Percentiles rank a stretch among this genome's conserved stretches.
Evolutionary conservation across 2,888 invertebrate genomes (phyloP).

Genomic region (Eupithecia abbreviata): DNA sequence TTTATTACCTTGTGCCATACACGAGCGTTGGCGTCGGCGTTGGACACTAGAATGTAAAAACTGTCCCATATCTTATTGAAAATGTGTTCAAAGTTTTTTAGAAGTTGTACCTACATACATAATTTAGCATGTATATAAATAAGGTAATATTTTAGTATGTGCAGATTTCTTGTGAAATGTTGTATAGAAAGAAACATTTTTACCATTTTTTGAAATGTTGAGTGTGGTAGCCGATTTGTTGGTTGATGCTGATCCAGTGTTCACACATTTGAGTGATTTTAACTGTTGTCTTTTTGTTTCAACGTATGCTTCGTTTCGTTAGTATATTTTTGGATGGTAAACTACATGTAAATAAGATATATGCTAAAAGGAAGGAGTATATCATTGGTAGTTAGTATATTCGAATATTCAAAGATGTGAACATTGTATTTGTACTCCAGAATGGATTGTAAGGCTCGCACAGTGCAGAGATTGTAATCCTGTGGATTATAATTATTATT

Average conservation of each 20-base stretch:
- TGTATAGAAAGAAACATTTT: constrained; percentile 54
- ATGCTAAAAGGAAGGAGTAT: constrained; percentile 10
- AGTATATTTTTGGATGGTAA: constrained; percentile 25
- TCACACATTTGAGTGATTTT: constrained; percentile 15
- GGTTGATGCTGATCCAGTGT: constrained; percentile 16
- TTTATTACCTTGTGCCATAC: constrained; percentile 67
- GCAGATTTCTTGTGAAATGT: constrained; percentile 50
- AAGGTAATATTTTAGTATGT: constrained; percentile 54
- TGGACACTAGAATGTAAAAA: constrained; percentile 59
- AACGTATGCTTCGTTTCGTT: constrained; percentile 5
- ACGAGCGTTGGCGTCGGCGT: constrained; percentile 52
- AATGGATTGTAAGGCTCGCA: not conserved
- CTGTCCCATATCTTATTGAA: constrained; percentile 79
- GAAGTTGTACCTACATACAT: constrained; percentile 73
- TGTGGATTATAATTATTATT: not conserved
- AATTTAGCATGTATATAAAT: constrained; percentile 67
- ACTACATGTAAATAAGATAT: constrained; percentile 28
- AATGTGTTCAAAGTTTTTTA: constrained; percentile 81
- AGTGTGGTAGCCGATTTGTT: constrained; percentile 17
- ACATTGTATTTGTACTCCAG: constrained; percentile 18
- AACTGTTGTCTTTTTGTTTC: not conserved
- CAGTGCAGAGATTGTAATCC: not conserved
- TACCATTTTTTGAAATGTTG: constrained; percentile 50
- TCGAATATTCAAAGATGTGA: constrained; percentile 11
- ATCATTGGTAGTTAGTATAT: not conserved